These are phyloP conservation scores for Ichneumoninae sp. DNA, from an alignment of 2,888 invertebrate species.

Conservation along the genomic window DNA sequence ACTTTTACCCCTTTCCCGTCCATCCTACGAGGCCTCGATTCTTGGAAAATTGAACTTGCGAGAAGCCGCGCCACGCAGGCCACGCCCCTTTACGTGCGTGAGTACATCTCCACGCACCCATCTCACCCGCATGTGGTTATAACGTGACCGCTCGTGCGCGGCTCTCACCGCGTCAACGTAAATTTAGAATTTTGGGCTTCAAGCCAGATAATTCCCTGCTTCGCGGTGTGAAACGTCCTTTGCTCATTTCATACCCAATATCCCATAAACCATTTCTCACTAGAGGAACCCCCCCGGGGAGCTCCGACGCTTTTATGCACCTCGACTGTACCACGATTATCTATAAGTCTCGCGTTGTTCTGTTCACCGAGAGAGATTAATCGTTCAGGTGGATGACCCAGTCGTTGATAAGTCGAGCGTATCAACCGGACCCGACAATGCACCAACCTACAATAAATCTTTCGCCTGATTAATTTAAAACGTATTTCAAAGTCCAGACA, in stretches of 20 bases:
- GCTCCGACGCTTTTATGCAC: constrained; percentile 4
- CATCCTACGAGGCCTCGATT: constrained; percentile 6
- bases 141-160: constrained; percentile 37
- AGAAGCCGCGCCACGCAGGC: constrained; percentile 16
- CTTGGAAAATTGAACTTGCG: constrained; percentile 57
- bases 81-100: constrained; percentile 63
- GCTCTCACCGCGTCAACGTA: constrained; percentile 63
- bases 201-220: constrained; percentile 81
- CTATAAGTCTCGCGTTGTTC: constrained; percentile 8
- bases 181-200: constrained; percentile 78
- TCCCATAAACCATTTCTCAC: constrained; percentile 78
- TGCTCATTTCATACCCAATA: constrained; percentile 82
- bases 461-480: neutral
- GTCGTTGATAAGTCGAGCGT: constrained; percentile 14
- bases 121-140: constrained; percentile 51
- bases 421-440: neutral
- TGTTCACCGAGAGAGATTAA: constrained; percentile 14
- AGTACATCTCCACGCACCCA: constrained; percentile 61
- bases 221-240: constrained; percentile 81
- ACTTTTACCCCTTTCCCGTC: constrained; percentile 14
- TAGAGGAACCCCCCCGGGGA: constrained; percentile 53
- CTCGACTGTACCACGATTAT: constrained; percentile 35
- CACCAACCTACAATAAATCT: neutral
- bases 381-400: constrained; percentile 20
- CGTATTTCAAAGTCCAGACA: neutral